Evolutionary conservation across 2,888 invertebrate genomes (phyloP).

Genomic region (Eudasyphora cyanicolor): DNA sequence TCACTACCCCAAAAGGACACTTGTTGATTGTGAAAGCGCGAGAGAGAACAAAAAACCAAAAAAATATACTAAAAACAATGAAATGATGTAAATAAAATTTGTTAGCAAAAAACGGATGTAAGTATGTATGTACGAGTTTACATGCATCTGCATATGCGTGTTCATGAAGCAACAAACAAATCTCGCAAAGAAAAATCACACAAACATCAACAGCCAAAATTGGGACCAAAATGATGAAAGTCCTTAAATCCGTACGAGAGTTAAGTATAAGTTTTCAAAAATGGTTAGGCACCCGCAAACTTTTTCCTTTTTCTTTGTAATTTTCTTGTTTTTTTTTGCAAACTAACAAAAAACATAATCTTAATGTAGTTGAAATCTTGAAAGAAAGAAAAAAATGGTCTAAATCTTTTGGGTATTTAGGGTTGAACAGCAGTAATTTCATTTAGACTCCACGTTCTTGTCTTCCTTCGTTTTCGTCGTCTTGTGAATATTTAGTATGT

Average conservation of each 20-base stretch:
- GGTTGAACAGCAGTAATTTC: constrained; percentile 13
- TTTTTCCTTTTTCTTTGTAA: no score
- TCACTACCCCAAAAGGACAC: constrained; percentile 27
- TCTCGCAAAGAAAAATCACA: neutral
- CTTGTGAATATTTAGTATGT: constrained; percentile 45
- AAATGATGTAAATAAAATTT: constrained; percentile 40
- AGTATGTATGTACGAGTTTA: no score
- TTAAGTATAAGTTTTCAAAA: neutral
- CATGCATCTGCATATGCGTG: no score
- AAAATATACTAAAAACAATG: neutral
- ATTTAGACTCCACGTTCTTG: constrained; percentile 27
- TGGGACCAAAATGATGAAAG: neutral
- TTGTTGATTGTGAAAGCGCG: constrained; percentile 58
- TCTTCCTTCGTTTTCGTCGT: constrained; percentile 15
- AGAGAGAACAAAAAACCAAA: constrained; percentile 29
- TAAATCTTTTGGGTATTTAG: neutral
- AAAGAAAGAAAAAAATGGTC: no score
- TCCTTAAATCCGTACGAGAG: constrained; percentile 6
- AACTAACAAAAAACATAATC: neutral
- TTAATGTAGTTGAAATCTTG: neutral
- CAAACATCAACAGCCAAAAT: neutral
- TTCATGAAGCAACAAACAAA: constrained; percentile 15
- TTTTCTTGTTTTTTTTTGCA: neutral
- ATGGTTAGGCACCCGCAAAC: neutral
- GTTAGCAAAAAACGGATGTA: constrained; percentile 17